phyloP scores from a whole-genome alignment of 2,797 vertebrate species.

The Nannoperca australis region DNA sequence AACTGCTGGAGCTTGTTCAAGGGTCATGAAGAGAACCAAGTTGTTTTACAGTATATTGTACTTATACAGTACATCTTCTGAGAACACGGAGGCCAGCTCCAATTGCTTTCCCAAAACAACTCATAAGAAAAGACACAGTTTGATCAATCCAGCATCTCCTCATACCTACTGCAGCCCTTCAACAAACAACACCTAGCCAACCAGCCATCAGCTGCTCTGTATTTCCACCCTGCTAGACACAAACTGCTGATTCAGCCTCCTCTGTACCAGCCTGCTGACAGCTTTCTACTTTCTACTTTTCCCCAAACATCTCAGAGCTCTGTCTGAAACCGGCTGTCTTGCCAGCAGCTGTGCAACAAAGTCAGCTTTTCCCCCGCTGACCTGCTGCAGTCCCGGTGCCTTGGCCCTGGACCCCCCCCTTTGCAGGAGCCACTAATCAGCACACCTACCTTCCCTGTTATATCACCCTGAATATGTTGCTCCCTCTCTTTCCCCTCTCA shows the following conservation, averaged over 20 bases:
- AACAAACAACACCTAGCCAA: conserved; percentile 3
- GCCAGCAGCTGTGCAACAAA: conserved; percentile 30
- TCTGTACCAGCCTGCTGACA: conserved; percentile 25
- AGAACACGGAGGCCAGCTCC: neutral
- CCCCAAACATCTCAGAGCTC: conserved; percentile 28
- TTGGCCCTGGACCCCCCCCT: neutral
- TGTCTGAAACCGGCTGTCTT: conserved; percentile 16
- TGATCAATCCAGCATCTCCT: neutral
- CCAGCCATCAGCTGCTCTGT: neutral
- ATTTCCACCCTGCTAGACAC: neutral
- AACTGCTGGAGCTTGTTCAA: conserved; percentile 42
- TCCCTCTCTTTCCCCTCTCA: conserved; percentile 12
- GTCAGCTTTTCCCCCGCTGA: conserved; percentile 42
- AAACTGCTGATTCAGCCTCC: conserved; percentile 45
- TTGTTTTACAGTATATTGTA: conserved; percentile 11
- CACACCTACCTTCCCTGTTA: conserved; percentile 18
- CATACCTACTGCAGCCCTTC: neutral
- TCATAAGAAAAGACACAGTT: neutral
- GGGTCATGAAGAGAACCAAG: conserved; percentile 1
- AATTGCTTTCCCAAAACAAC: neutral
- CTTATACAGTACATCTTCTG: conserved; percentile 1
- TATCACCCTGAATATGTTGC: conserved; percentile 24
- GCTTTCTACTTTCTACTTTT: conserved; percentile 5
- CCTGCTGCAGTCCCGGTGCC: conserved; percentile 25
- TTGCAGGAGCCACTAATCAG: conserved; percentile 33